Conservation (phyloP, 2,888 invertebrate species). For the Oegoconia quadripuncta region DNA sequence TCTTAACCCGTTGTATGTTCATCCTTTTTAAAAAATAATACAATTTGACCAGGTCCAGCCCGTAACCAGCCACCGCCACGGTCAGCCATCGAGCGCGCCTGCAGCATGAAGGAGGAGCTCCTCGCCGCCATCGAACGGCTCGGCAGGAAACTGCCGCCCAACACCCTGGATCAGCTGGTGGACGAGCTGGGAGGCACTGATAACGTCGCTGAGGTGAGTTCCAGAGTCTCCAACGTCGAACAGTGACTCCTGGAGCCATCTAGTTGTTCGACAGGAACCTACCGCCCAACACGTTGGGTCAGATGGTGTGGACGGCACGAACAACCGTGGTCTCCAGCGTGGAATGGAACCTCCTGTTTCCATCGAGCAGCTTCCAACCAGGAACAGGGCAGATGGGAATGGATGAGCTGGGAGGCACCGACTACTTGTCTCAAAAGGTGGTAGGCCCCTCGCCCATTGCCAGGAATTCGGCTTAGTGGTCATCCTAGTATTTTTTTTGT, state of each 20-base stretch:
- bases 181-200: conserved; percentile 99
- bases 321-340: no score
- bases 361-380: no score
- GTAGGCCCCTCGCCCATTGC: no score
- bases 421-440: conserved; percentile 94
- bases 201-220: conserved; percentile 92
- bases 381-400: no score
- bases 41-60: conserved; percentile 41
- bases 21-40: neutral
- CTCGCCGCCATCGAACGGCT: conserved; percentile 89
- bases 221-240: neutral
- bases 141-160: conserved; percentile 94
- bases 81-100: conserved; percentile 93
- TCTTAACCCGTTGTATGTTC: neutral
- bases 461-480: no score
- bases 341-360: no score
- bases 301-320: no score
- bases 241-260: no score
- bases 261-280: no score
- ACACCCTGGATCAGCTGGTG: conserved; percentile 98
- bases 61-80: conserved; percentile 82
- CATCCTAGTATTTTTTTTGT: no score
- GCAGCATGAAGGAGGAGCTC: conserved; percentile 95
- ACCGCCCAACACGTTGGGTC: conserved; percentile 75
- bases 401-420: conserved; percentile 96